Evolutionary conservation across 2,797 vertebrate species (phyloP), one percentile per base, ranked within the genome.

Genomic region (Eulemur rubriventer): DNA sequence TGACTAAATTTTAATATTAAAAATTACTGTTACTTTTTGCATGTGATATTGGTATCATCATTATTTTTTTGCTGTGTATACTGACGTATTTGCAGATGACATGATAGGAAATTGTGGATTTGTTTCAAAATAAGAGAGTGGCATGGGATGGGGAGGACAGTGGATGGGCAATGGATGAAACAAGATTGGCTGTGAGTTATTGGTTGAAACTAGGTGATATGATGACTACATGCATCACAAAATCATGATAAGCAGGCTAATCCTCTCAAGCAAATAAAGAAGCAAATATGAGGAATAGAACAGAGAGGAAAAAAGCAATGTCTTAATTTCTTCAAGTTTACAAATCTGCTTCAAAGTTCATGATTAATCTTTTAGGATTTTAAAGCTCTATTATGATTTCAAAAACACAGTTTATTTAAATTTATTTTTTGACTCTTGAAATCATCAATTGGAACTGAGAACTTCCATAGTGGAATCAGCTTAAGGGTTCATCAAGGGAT

Each of bases 291-390:
- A 94, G 26, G 41, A 91, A 38, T 7, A 73, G 28, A 94, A 86
- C 30, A 79, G 4, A 46, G 10, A 81, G 38, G 14, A 24, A 70
- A 43, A 94, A 95, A 82, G 3, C 8, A 69, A 50, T 14, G 8
- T 86, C 35, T 72, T 79, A 17, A 69, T 84, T 95, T 94, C 43
- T 69, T 78, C 16, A n/a, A 85, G 79, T 94, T 96, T 91, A 30
- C 24, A 14, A 76, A 86, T 69, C n/a, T 72, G 33, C 33, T 89
- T 90, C n/a, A 81, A 75, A 79, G 41, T 43, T 91, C 35, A 83
- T 46, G 24, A 79, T 7, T 94, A 81, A 76, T 95, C 17, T 75
- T 72, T 91, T 72, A 93, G 69, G 57, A 86, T 83, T 86, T 35
- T 82, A 94, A 91, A 52, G 7, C 13, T 91, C 33, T 46, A 41